Conservation (phyloP, 2,113 vertebrate genomes). For the Muntiacus muntjak region DNA sequence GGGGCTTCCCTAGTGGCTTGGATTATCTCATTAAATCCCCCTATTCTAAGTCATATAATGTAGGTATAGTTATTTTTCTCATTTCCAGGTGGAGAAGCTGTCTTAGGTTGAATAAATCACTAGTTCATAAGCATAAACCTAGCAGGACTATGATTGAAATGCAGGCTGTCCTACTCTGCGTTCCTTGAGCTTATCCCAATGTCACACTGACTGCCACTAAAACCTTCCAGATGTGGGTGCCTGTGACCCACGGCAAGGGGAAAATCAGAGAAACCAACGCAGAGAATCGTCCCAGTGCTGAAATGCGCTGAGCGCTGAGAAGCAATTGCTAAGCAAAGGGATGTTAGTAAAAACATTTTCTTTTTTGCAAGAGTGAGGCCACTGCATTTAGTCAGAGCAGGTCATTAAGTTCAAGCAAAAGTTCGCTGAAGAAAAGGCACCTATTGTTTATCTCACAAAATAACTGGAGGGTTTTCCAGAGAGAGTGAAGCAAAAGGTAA, state of each 20-base stretch:
- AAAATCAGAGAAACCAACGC: not conserved
- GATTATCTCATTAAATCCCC: not conserved
- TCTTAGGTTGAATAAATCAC: not conserved
- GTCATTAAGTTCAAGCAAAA: constrained; percentile 53
- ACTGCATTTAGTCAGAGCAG: not conserved
- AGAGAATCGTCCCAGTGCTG: not conserved
- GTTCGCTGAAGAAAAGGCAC: constrained; percentile 42
- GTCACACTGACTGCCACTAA: not conserved
- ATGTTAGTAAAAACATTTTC: not conserved
- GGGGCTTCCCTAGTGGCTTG: not conserved
- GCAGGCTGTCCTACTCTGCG: not conserved
- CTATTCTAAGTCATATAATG: not conserved
- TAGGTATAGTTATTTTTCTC: not conserved
- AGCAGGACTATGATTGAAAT: not conserved
- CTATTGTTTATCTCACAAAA: constrained; percentile 54
- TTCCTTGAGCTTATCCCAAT: not conserved
- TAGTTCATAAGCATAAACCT: not conserved
- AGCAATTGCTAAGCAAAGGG: not conserved
- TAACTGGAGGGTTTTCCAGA: constrained; percentile 28
- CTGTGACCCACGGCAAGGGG: not conserved
- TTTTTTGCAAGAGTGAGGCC: not conserved
- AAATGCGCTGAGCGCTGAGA: not conserved
- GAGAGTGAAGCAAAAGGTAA: not conserved
- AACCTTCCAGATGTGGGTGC: not conserved
- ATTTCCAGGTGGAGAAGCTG: not conserved